These are phyloP conservation scores for Oryzaephilus surinamensis DNA, from an alignment of 1,140 invertebrate genomes.

Conservation along the genomic window DNA sequence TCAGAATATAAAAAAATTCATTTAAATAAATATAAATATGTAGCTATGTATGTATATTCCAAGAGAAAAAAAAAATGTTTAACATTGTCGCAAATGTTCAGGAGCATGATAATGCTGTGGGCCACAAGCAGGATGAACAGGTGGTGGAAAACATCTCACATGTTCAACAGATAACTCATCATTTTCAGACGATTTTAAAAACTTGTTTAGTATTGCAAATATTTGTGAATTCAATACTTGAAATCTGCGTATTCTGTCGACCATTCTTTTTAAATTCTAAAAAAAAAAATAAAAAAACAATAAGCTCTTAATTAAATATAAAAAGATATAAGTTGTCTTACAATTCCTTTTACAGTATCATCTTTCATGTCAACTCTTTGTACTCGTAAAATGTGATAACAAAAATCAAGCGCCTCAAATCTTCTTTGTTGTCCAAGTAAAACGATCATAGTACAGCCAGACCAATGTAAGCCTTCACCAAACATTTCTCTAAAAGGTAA, in stretches of 20 bases:
- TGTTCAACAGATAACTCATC: slow-evolving; percentile 88
- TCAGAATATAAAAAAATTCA: no score
- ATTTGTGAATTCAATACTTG: slow-evolving; percentile 98
- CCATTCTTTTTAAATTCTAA: slow-evolving; percentile 91
- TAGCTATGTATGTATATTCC: no score
- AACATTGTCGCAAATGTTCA: slow-evolving; percentile 44
- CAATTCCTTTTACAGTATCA: slow-evolving; percentile 90
- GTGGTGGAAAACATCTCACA: slow-evolving; percentile 93
- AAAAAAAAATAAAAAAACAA: slow-evolving; percentile 25
- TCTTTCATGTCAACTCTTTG: slow-evolving; percentile 96
- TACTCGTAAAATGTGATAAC: slow-evolving; percentile 94
- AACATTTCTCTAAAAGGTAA: slow-evolving; percentile 74
- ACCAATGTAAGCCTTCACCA: slow-evolving; percentile 98
- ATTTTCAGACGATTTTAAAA: slow-evolving; percentile 75
- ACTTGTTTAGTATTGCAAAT: slow-evolving; percentile 94
- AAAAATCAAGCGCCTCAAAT: slow-evolving; percentile 98
- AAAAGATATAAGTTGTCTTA: slow-evolving; percentile 47
- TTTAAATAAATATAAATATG: no score
- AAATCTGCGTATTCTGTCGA: slow-evolving; percentile 92
- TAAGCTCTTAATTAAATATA: slow-evolving; percentile 1
- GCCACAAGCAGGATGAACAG: slow-evolving; percentile 65
- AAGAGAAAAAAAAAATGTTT: no score
- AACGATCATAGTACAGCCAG: slow-evolving; percentile 97
- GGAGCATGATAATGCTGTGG: slow-evolving; percentile 50
- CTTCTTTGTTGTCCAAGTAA: slow-evolving; percentile 89